phyloP scores from a whole-genome alignment of 2,888 invertebrate species.

The Ennomos fuscantarius region DNA sequence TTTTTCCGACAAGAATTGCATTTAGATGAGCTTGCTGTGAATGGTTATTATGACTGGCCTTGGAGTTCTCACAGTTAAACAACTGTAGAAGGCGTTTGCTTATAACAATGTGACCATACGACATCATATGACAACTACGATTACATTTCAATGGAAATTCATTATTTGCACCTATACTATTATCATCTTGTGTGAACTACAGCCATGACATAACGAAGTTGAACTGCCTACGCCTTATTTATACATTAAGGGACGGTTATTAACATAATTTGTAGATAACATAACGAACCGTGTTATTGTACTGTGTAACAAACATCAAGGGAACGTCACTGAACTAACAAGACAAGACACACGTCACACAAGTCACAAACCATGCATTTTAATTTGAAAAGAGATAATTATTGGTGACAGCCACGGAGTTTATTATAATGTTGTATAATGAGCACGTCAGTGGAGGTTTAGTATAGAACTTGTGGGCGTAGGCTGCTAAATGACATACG shows the following conservation, averaged over 20 bases:
- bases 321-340: slow-evolving; percentile 22
- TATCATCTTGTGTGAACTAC: too few species aligned
- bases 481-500: slow-evolving; percentile 55
- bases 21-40: too few species aligned
- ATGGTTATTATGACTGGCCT: too few species aligned
- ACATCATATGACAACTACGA: too few species aligned
- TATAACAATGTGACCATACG: too few species aligned
- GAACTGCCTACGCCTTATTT: slow-evolving; percentile 13
- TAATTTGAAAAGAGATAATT: slow-evolving; percentile 26
- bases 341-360: slow-evolving; percentile 23
- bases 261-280: slow-evolving; percentile 23
- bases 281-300: slow-evolving; percentile 23
- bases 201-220: slow-evolving; percentile 1
- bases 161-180: not conserved
- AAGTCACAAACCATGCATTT: slow-evolving; percentile 37
- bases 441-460: slow-evolving; percentile 21
- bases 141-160: too few species aligned
- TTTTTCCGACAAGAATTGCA: too few species aligned
- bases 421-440: slow-evolving; percentile 36
- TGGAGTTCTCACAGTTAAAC: too few species aligned
- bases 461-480: slow-evolving; percentile 48
- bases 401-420: slow-evolving; percentile 34
- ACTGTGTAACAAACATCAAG: slow-evolving; percentile 34
- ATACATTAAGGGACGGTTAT: slow-evolving; percentile 17
- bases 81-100: too few species aligned